Conservation (phyloP, 2,797 vertebrate genomes). For the Ataeniobius toweri region DNA sequence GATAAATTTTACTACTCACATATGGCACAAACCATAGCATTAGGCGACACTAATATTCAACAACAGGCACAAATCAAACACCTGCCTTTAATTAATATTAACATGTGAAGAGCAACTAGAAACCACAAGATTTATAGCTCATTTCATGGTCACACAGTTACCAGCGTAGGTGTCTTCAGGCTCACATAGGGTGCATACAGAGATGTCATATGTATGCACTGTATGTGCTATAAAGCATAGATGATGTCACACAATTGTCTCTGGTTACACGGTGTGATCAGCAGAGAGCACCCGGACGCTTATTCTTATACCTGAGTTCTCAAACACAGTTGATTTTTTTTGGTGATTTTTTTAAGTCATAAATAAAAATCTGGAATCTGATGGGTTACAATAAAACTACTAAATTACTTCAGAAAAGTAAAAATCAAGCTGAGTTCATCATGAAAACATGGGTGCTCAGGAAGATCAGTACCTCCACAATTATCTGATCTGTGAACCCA, state of each 20-base stretch:
- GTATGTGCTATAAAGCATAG: background rate
- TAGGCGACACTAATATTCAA: background rate
- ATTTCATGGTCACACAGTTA: no score
- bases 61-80: no score
- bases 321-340: background rate
- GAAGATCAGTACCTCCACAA: background rate
- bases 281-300: background rate
- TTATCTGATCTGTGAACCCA: background rate
- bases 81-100: no score
- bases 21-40: background rate
- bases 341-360: background rate
- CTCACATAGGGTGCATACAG: no score
- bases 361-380: background rate
- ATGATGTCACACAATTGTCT: background rate
- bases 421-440: background rate
- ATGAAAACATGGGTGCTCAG: background rate
- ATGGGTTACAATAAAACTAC: background rate
- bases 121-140: background rate
- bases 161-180: no score
- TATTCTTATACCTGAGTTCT: background rate
- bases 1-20: background rate
- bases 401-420: background rate
- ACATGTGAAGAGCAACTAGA: background rate
- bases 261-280: conserved; percentile 6
- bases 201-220: background rate